phyloP scores from a whole-genome alignment of 2,888 invertebrate genomes.

The Aporophyla nigra region DNA sequence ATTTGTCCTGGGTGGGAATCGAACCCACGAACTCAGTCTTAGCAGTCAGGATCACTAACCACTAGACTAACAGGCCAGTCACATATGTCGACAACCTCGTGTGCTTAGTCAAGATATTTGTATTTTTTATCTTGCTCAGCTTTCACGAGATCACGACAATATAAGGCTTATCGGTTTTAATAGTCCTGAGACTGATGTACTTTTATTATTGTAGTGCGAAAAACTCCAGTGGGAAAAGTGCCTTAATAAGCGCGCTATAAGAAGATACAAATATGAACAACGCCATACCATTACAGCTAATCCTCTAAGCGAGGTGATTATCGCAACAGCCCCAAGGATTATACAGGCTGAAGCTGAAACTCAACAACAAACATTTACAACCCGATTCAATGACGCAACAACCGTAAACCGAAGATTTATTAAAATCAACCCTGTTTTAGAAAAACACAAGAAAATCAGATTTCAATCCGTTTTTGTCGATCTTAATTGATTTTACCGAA shows the following conservation, averaged over 20 bases:
- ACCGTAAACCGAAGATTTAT: slow-evolving; percentile 36
- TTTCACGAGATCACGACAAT: too few relatives aligned
- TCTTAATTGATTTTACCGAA: slow-evolving; percentile 62
- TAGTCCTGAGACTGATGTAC: too few relatives aligned
- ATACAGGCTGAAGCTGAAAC: slow-evolving; percentile 30
- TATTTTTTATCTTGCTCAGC: too few relatives aligned
- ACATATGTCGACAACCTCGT: too few relatives aligned
- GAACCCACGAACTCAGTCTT: too few relatives aligned
- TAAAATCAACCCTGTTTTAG: slow-evolving; percentile 34
- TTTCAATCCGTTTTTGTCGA: slow-evolving; percentile 47
- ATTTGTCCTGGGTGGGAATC: too few relatives aligned
- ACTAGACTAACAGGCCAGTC: too few relatives aligned
- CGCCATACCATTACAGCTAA: slow-evolving; percentile 24
- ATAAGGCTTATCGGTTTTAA: too few relatives aligned
- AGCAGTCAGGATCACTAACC: too few relatives aligned
- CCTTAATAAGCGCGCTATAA: slow-evolving; percentile 1
- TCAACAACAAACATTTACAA: slow-evolving; percentile 34
- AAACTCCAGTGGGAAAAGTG: not conserved
- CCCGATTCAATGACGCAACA: slow-evolving; percentile 11
- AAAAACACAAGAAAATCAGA: slow-evolving; percentile 41
- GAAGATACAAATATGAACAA: slow-evolving; percentile 32
- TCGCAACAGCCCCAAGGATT: slow-evolving; percentile 42
- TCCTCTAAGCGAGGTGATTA: slow-evolving; percentile 53
- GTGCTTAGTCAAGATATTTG: too few relatives aligned
- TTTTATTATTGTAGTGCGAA: not conserved